Evolutionary conservation across 2,797 vertebrate genomes (phyloP).

Genomic region (Erpetoichthys calabaricus): DNA sequence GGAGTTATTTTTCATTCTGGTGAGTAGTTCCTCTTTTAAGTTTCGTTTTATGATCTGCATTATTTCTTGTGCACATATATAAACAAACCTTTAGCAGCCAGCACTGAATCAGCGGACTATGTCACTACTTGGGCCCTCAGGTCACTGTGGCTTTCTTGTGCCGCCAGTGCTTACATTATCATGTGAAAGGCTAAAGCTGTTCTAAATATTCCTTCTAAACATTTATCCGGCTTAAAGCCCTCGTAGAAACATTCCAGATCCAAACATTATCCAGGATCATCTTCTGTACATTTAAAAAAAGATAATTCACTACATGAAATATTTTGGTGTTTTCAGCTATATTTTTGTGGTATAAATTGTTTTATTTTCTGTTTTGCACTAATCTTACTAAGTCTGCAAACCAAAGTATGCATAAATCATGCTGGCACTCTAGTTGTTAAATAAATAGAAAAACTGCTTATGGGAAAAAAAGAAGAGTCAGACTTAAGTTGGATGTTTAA

Average conservation of each 20-base stretch:
- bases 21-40: constrained; percentile 41
- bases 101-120: constrained; percentile 60
- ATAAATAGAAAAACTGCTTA: no score
- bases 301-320: no score
- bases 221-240: constrained; percentile 39
- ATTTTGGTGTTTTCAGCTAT: no score
- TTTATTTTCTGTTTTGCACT: no score
- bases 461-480: no score
- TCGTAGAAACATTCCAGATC: constrained; percentile 35
- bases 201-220: constrained; percentile 52
- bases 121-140: constrained; percentile 43
- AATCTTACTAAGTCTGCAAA: no score
- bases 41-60: constrained; percentile 53
- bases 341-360: no score
- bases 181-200: constrained; percentile 53
- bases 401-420: no score
- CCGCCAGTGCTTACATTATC: constrained; percentile 60
- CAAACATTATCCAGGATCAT: constrained; percentile 38
- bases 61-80: constrained; percentile 60
- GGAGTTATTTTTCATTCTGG: constrained; percentile 34
- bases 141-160: constrained; percentile 50
- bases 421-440: no score
- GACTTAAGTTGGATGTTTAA: no score
- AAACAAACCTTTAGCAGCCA: constrained; percentile 58
- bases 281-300: constrained; percentile 20